Base-by-base conservation (phyloP, 2,888 invertebrate species). In the Cerceris rybyensis region DNA sequence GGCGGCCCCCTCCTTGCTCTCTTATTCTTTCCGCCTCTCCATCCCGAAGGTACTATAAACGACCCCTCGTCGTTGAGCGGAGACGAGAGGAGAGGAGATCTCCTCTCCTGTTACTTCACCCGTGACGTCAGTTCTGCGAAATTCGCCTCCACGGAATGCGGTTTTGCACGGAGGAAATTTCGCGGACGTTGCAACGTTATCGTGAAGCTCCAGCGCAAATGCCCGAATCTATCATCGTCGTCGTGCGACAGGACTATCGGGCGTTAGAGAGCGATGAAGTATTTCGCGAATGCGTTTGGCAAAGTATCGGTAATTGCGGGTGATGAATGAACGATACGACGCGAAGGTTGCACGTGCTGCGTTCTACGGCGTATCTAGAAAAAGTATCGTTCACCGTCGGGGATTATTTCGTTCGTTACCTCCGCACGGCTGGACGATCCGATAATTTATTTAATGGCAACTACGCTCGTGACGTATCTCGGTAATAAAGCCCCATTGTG, bases 81-180 rank as follows among this genome's bases (percentile, higher is more conserved):
- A 28, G 28, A 28, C 2, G 28, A 28, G 28, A 28, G 39, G 64
- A 67, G 70, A 75, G 73, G 74, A 70, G 66, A 70, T 71, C 54
- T 2, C 28, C 28, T 28, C 75, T 72, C 39, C 79, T 74, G 75
- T 84, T 84, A 81, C 83, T 83, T 78, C 77, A 80, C 68, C 61
- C 46, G 59, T 84, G 82, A 84, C 78, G 82, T 84, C 79, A 78
- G 41, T 49, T 60, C 74, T 7, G 13, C 42, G 67, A 50, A 81
- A 76, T 70, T 75, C 75, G 64, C 71, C 54, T 16, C 49, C 63
- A 58, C 61, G 75, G 78, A 68, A 75, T 78, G 42, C 57, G 49
- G 61, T 7, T 8, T 11, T 1, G 17, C 17, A 7, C 7, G 7
- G 17, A 1, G 9, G 52, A n/a, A 52, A n/a, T 52, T 52, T n/a